Evolutionary conservation across 2,113 vertebrate species (phyloP), one percentile per base, ranked within the genome.

Genomic region (Paramormyrops kingsleyae): DNA sequence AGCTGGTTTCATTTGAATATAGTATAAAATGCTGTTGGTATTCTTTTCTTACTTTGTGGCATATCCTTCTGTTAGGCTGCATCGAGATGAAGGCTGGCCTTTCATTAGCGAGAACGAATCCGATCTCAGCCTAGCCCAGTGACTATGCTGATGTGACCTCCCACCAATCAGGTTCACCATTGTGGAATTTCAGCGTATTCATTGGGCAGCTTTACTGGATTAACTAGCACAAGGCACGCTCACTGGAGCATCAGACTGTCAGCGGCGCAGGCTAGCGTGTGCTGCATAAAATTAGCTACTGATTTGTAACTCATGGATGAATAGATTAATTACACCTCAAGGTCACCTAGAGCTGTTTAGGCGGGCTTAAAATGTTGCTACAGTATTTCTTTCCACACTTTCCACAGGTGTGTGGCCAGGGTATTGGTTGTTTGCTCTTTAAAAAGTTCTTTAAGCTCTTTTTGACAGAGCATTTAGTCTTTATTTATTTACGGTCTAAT

Each of bases 311-410:
- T 42, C 74, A 80, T 80, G 74, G 35, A 42, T 80, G 74, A 42
- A 80, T 80, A 80, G 74, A 80, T 80, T 80, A 80, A 80, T 80
- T 80, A 42, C 74, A 80, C 15, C 35, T 80, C 35, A 80, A 80
- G 74, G 74, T 80, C 74, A 80, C 35, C 74, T 42, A 42, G 74
- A 42, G 74, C 35, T 80, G 70, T 77, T 77, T 77, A 39, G 70
- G 13, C 31, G 15, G 66, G 70, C 70, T 77, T 77, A 77, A 35
- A 80, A 39, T 80, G 31, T 80, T 80, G 74, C 13, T 80, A 27
- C 74, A 7, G 74, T 19, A 39, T 42, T 74, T 31, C 66, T 74
- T 80, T 80, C 74, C 74, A 80, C 35, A 80, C 35, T 80, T 80
- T 19, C 15, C 35, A 80, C 74, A 80, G 74, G 74, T 80, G 10